Conservation (phyloP, 2,797 vertebrate genomes). For the Remorina albescens region DNA sequence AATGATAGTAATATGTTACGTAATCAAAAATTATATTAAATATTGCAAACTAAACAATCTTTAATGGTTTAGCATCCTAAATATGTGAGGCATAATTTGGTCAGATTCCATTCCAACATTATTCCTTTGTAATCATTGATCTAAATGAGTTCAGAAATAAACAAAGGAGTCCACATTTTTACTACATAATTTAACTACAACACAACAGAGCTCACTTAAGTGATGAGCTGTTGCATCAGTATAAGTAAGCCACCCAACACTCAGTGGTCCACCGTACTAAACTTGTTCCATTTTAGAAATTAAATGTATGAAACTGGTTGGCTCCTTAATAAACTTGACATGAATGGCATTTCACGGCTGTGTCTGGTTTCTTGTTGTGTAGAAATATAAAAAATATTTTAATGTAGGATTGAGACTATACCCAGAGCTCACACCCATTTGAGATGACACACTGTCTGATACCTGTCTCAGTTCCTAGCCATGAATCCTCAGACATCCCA, state of each 20-base stretch:
- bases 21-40: no score
- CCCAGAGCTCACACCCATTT: not conserved
- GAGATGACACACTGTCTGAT: slow-evolving; percentile 22
- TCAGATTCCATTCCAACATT: not conserved
- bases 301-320: not conserved
- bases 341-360: not conserved
- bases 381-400: not conserved
- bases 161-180: not conserved
- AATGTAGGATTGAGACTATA: not conserved
- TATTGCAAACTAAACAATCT: no score
- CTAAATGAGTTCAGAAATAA: not conserved
- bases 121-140: not conserved
- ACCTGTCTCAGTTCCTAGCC: slow-evolving; percentile 4
- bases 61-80: no score
- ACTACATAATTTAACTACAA: not conserved
- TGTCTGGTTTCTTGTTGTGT: not conserved
- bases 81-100: not conserved
- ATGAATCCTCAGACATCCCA: not conserved
- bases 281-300: not conserved
- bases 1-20: no score
- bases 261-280: not conserved
- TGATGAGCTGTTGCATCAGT: not conserved
- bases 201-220: not conserved
- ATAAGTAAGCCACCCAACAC: no score
- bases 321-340: not conserved